phyloP scores from a whole-genome alignment of 2,113 vertebrate species.

The Crotalus tigris region DNA sequence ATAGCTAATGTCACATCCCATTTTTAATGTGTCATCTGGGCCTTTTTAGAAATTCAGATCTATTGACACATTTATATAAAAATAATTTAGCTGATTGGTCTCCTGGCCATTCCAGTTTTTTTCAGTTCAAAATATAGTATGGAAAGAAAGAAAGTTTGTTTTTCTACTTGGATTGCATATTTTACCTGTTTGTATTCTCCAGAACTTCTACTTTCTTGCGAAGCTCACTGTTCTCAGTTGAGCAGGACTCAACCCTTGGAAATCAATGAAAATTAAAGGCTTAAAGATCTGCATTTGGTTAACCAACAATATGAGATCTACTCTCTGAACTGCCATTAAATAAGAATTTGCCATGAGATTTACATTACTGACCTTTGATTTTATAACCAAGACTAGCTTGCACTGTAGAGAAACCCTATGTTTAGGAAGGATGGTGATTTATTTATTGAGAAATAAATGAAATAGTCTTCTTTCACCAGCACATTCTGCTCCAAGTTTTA shows the following conservation, averaged over 20 bases:
- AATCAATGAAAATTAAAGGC: conserved; percentile 16
- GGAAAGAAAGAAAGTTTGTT: too few species aligned
- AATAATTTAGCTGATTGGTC: neutral
- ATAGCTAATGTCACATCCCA: neutral
- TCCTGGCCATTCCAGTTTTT: neutral
- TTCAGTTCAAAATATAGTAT: neutral
- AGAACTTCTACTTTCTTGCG: conserved; percentile 94
- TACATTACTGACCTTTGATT: neutral
- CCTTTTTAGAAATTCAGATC: neutral
- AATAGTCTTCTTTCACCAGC: neutral
- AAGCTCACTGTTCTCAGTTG: conserved; percentile 92
- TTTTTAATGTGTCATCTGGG: neutral
- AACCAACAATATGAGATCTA: neutral
- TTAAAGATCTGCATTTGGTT: neutral
- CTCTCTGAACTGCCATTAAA: neutral
- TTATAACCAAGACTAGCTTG: neutral
- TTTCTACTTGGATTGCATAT: neutral
- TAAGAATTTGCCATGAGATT: neutral
- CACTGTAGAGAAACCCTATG: neutral
- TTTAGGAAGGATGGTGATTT: neutral
- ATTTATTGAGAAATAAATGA: neutral
- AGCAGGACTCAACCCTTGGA: conserved; percentile 94
- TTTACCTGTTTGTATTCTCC: conserved; percentile 93
- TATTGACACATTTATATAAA: neutral
- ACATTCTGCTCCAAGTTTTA: neutral